Evolutionary conservation across 2,797 vertebrate species (phyloP).

Genomic region (Malurus leucopterus): DNA sequence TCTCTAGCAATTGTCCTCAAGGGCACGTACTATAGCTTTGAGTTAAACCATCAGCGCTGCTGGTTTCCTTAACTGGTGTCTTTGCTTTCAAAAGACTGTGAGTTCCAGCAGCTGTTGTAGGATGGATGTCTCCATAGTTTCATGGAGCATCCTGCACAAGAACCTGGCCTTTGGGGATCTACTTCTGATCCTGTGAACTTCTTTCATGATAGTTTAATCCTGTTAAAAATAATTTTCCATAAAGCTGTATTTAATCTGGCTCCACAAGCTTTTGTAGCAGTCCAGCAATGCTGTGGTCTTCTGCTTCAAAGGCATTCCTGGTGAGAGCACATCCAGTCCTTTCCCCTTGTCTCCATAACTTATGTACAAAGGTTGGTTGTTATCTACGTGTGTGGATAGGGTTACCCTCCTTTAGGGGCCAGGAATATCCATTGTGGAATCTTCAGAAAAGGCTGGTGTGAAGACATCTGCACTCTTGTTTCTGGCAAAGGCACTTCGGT

Average conservation of each 20-base stretch:
- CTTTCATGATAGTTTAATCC: neutral
- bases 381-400: rapidly evolving
- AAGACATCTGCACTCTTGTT: neutral
- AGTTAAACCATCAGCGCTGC: neutral
- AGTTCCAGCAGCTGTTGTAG: neutral
- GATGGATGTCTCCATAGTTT: neutral
- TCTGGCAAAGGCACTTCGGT: neutral
- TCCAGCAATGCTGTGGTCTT: rapidly evolving
- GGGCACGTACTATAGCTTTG: neutral
- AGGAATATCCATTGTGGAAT: neutral
- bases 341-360: neutral
- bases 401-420: neutral
- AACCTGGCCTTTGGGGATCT: neutral
- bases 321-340: neutral
- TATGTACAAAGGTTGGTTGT: rapidly evolving
- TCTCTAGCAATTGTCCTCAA: neutral
- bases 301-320: neutral
- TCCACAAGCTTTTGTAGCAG: neutral
- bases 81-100: neutral
- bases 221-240: neutral
- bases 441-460: neutral
- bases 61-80: neutral
- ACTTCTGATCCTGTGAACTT: neutral
- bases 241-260: neutral
- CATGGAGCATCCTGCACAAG: neutral